These are phyloP conservation scores for Metalampra italica DNA, from an alignment of 2,888 invertebrate species.

Conservation along the genomic window DNA sequence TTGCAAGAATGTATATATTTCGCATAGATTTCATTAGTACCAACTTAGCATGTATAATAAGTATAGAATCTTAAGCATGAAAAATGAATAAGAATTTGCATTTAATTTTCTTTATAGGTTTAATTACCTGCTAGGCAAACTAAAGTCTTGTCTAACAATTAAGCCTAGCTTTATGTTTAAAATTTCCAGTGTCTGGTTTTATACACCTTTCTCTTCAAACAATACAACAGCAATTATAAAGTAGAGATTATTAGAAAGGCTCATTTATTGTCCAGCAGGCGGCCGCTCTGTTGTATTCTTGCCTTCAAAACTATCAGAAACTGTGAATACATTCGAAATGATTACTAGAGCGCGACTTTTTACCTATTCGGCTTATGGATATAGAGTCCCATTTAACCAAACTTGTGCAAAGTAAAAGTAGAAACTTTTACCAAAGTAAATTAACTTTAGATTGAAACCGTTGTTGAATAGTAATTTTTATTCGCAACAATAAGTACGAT, in stretches of 20 bases:
- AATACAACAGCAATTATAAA: slow-evolving; percentile 32
- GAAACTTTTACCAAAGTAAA: slow-evolving; percentile 18
- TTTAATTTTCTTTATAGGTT: background rate
- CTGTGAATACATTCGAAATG: slow-evolving; percentile 6
- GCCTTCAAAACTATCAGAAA: slow-evolving; percentile 24
- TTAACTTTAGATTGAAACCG: background rate
- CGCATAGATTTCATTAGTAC: too few species aligned
- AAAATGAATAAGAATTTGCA: too few species aligned
- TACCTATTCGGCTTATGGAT: slow-evolving; percentile 4
- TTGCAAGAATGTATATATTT: slow-evolving; percentile 7
- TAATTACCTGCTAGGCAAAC: slow-evolving; percentile 31
- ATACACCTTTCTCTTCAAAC: slow-evolving; percentile 59
- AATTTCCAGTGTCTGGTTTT: slow-evolving; percentile 26
- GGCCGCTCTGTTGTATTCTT: background rate
- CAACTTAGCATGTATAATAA: too few species aligned
- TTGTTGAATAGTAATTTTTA: too few species aligned
- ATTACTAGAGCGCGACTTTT: slow-evolving; percentile 12
- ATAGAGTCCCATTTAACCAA: slow-evolving; percentile 12
- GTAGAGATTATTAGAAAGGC: slow-evolving; percentile 45
- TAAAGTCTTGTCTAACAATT: slow-evolving; percentile 34
- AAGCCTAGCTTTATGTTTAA: slow-evolving; percentile 31
- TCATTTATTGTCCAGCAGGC: slow-evolving; percentile 18
- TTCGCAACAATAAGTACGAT: background rate
- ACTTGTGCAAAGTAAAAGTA: slow-evolving; percentile 35
- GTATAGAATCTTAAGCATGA: too few species aligned